Base-by-base conservation (phyloP, 2,888 invertebrate genomes). In the Hofmannophila pseudospretella region DNA sequence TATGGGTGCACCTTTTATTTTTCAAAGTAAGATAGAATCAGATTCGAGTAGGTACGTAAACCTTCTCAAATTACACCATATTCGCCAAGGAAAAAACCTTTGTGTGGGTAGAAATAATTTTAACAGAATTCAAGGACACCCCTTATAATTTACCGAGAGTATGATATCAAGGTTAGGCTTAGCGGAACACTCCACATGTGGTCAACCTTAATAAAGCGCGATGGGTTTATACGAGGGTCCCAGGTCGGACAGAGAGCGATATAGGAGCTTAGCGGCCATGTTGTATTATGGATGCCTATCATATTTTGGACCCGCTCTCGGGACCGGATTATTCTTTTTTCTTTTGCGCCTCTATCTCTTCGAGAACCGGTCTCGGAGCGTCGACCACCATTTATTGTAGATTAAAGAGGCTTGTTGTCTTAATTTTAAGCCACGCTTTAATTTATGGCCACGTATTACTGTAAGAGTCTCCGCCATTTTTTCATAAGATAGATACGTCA, bases 321-420 rank as follows among this genome's bases (percentile, higher is more conserved):
- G 78, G 74, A 81, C 82, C 81, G 84, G 84, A 80, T 84, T 84
- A 81, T 80, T 80, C 72, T 79, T 82, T 85, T 82, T 72, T 70
- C 63, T 69, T 78, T 82, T 80, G 71, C 78, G 76, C 79, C 80
- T 80, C 74, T 78, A 73, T 77, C 82, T 79, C 57, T 43, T 41
- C 70, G 51, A 60, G 53, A 85, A 85, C 85, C 84, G 85, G 84
- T 86, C 80, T 74, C 62, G 55, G 67, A 68, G 72, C 75, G 81
- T 75, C 80, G 81, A 76, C 81, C 74, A 76, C 78, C 85, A 85
- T 86, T 85, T 86, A 86, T 86, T 85, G 82, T 85, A 86, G 86
- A 88, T 88, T 88, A 87, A 88, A 86, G 79, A 85, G 84, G 74
- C 79, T 85, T 86, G 86, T 87, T 88, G 87, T 88, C 88, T 88